Base-by-base conservation (phyloP, 1,140 invertebrate species). In the Trinorchestia longiramus region DNA sequence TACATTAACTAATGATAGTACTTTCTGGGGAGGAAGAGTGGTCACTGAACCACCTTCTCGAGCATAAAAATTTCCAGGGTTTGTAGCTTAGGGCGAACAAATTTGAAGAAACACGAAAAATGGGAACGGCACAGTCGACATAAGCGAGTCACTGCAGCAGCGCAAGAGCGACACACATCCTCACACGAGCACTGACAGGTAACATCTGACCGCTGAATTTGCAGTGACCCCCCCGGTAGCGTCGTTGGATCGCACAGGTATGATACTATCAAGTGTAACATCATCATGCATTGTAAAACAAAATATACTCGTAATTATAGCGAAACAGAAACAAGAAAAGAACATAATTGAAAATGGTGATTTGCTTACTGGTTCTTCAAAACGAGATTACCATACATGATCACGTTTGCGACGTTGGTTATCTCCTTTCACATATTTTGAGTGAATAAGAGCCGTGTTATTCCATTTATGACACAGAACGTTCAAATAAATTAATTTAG, bases 71-170 rank as follows among this genome's bases (percentile, higher is more conserved):
- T 90, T 90, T 90, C 88, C 88, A 90, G 88, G 4, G 43, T 43
- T 90, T 90, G 88, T 90, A 90, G 88, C 88, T 90, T 90, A 90
- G 88, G 88, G 88, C 88, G 88, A 41, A 90, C 41, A 90, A 90
- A 90, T 42, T 17, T 4, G 15, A 42, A 41, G 88, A 90, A 90
- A 41, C 41, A 42, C 11, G 88, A 90, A 90, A 43, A 90, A 90
- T 42, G 43, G 43, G 88, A 41, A 90, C 88, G 88, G 88, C 88
- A 41, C 88, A 17, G 41, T 11, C 62, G 62, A 77, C 62, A 77
- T 77, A 28, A 77, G 62, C 62, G 62, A 90, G 41, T 90, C 88
- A 42, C 43, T 19, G 88, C 88, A 42, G 88, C 0, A 90, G 41
- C 43, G 92, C 41, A 23, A 8, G 88, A 42, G 43, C 92, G 92